These are phyloP conservation scores for Harpagoxenus sublaevis DNA, from an alignment of 2,888 invertebrate species.

Conservation along the genomic window DNA sequence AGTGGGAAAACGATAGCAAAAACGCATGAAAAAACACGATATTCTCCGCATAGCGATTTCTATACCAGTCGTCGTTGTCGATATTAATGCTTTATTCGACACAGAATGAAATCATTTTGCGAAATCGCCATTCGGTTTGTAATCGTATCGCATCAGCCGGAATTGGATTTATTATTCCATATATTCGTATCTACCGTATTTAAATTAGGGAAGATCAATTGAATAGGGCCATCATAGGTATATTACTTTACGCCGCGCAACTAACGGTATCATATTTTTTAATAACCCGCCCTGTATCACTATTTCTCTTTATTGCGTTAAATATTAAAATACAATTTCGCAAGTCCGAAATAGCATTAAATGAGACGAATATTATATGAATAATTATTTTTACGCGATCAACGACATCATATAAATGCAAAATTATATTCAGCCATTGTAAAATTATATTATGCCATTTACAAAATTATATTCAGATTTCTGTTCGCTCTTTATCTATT, in stretches of 20 bases:
- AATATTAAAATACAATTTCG: conserved; percentile 33
- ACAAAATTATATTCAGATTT: conserved; percentile 15
- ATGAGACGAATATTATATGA: background rate
- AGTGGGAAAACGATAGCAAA: background rate
- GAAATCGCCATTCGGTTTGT: conserved; percentile 43
- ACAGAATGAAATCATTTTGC: conserved; percentile 49
- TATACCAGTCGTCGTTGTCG: conserved; percentile 13
- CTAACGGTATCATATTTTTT: conserved; percentile 36
- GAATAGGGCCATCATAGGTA: conserved; percentile 10
- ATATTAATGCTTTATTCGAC: conserved; percentile 42
- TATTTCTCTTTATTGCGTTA: conserved; percentile 20
- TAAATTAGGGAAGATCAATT: conserved; percentile 45
- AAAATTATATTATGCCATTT: conserved; percentile 7
- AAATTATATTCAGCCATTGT: conserved; percentile 1
- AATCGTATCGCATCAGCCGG: conserved; percentile 39
- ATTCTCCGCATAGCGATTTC: conserved; percentile 25
- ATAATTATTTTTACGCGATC: conserved; percentile 24
- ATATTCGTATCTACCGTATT: conserved; percentile 42
- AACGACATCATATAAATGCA: background rate
- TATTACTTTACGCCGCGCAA: conserved; percentile 25
- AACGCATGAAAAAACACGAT: background rate
- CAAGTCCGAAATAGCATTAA: background rate
- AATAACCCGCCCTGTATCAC: conserved; percentile 7
- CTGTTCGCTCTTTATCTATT: background rate
- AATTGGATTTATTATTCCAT: conserved; percentile 54